Evolutionary conservation across 2,888 invertebrate genomes (phyloP).

Genomic region (Coecobrya sp.): DNA sequence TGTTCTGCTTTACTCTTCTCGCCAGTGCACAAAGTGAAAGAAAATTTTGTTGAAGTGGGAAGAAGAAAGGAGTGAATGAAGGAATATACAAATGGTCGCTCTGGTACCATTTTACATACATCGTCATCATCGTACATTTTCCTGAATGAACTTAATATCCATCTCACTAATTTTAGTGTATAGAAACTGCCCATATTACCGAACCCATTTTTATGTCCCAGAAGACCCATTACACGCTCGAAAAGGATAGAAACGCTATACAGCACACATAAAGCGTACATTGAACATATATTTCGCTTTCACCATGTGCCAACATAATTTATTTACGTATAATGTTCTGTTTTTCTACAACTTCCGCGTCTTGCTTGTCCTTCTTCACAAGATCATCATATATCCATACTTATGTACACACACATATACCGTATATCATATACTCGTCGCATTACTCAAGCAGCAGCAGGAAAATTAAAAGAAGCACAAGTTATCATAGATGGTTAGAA

Average conservation of each 20-base stretch:
- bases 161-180: constrained; percentile 17
- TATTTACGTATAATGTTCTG: background rate
- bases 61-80: background rate
- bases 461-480: no score
- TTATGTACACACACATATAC: no score
- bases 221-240: background rate
- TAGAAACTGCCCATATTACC: background rate
- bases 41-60: background rate
- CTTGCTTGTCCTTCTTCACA: no score
- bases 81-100: constrained; percentile 38
- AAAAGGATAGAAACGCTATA: background rate
- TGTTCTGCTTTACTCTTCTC: no score
- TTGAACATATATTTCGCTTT: background rate
- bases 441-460: no score
- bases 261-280: background rate
- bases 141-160: constrained; percentile 6
- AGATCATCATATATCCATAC: no score
- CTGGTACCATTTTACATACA: constrained; percentile 31
- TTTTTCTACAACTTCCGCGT: constrained; percentile 1
- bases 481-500: no score
- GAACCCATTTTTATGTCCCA: constrained; percentile 1
- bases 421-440: no score
- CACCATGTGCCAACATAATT: background rate
- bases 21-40: background rate
- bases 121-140: background rate